Conservation (phyloP, 1,140 invertebrate species). For the Alviniconcha marisindica region DNA sequence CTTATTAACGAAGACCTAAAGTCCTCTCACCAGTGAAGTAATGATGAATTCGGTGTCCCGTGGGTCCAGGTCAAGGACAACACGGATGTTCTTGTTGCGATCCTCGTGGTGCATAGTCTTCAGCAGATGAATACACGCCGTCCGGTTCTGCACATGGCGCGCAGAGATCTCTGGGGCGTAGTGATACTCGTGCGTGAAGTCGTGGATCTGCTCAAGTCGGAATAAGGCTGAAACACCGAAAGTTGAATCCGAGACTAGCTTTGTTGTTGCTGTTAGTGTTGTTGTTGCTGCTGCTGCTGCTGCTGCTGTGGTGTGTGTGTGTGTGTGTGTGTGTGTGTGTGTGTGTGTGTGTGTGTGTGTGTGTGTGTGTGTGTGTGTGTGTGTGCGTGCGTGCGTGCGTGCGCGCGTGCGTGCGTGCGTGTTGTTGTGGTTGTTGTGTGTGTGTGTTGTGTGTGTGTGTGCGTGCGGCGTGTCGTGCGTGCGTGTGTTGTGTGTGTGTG, state of each 20-base stretch:
- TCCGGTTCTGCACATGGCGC: constrained; percentile 31
- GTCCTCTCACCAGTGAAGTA: constrained; percentile 35
- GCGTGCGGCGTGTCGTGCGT: too few species aligned
- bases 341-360: too few species aligned
- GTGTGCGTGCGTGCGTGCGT: neutral
- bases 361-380: too few species aligned
- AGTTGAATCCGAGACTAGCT: neutral
- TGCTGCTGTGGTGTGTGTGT: neutral
- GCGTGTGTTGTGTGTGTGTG: too few species aligned
- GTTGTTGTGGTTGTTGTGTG: neutral
- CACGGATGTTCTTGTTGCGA: constrained; percentile 27
- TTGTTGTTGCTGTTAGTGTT: neutral
- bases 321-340: neutral
- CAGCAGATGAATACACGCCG: constrained; percentile 32
- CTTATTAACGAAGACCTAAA: too few species aligned
- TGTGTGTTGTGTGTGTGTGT: too few species aligned
- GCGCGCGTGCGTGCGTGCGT: neutral
- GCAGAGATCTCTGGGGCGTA: constrained; percentile 43
- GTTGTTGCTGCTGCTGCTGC: too few species aligned
- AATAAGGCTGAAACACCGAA: constrained; percentile 35
- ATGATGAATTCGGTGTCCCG: constrained; percentile 32
- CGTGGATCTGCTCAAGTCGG: constrained; percentile 47
- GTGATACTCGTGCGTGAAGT: constrained; percentile 41
- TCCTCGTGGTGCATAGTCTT: constrained; percentile 19
- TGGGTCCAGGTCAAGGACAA: constrained; percentile 46